These are phyloP conservation scores for Phrynosoma blainvillii DNA, from an alignment of 2,113 vertebrate species.

Conservation along the genomic window DNA sequence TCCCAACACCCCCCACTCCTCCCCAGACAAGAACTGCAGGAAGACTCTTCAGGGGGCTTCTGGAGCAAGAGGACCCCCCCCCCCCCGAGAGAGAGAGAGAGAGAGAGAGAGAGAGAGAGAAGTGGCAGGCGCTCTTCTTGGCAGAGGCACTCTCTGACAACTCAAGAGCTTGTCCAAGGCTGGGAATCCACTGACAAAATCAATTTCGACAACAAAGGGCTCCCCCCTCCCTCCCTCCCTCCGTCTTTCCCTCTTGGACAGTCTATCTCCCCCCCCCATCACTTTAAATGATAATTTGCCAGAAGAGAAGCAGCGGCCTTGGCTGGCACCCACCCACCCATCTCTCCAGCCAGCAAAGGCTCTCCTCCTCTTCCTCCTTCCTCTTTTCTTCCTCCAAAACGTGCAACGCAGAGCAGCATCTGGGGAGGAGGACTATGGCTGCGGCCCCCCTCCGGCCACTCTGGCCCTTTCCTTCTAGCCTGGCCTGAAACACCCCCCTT, in stretches of 20 bases:
- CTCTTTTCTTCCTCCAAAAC: no score
- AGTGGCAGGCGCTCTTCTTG: constrained; percentile 46
- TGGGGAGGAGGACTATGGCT: no score
- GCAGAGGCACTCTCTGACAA: no score
- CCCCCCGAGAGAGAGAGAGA: no score
- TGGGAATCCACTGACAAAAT: constrained; percentile 62
- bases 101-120: not conserved
- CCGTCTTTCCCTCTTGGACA: constrained; percentile 38
- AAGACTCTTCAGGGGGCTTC: not conserved
- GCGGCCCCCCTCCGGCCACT: no score
- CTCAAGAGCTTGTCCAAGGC: constrained; percentile 59
- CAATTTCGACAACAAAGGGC: constrained; percentile 64
- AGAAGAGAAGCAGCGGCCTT: constrained; percentile 27
- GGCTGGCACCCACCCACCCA: not conserved
- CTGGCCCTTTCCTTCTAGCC: no score
- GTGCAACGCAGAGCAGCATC: no score
- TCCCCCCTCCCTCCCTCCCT: constrained; percentile 44
- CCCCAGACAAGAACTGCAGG: not conserved
- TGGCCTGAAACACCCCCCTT: no score
- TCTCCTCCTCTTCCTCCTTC: not conserved
- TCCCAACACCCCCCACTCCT: not conserved
- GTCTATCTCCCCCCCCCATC: constrained; percentile 30
- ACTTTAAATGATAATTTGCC: constrained; percentile 65
- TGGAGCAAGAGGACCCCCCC: not conserved
- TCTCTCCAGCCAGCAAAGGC: not conserved